Conservation (phyloP, 1,140 invertebrate species). For the Polypedilum pembai region DNA sequence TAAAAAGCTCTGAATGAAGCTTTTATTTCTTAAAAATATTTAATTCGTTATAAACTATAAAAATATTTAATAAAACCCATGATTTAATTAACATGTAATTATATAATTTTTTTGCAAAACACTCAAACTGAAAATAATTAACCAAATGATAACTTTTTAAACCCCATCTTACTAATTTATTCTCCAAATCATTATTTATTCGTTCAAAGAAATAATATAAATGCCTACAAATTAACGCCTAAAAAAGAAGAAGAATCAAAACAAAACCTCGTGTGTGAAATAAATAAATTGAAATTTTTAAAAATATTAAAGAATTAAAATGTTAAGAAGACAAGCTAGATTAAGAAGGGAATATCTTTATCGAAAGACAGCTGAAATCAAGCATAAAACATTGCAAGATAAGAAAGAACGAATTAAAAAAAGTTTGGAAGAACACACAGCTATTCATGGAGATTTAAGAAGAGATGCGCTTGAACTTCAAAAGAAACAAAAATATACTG, state of each 20-base stretch:
- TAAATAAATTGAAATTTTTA: too few species aligned
- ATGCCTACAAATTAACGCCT: too few species aligned
- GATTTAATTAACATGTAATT: too few species aligned
- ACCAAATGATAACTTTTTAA: background rate
- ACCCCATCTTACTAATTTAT: too few species aligned
- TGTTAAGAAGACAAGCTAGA: constrained; percentile 85
- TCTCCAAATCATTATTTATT: too few species aligned
- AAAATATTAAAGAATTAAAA: constrained; percentile 40
- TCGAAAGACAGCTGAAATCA: constrained; percentile 78
- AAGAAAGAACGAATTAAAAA: constrained; percentile 79
- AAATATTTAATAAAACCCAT: too few species aligned
- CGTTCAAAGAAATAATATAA: too few species aligned
- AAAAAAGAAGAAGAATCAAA: too few species aligned
- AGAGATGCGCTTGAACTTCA: constrained; percentile 73
- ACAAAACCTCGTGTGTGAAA: too few species aligned
- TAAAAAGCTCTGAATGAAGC: too few species aligned
- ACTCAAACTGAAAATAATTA: background rate
- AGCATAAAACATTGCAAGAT: constrained; percentile 77
- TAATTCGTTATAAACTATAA: too few species aligned
- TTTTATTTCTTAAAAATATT: too few species aligned
- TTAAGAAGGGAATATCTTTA: constrained; percentile 91
- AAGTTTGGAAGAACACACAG: constrained; percentile 74
- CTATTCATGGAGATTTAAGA: constrained; percentile 76
- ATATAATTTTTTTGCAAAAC: background rate
- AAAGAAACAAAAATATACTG: constrained; percentile 81